Conservation (phyloP, 1,140 invertebrate genomes). For the Notospermus geniculatus region DNA sequence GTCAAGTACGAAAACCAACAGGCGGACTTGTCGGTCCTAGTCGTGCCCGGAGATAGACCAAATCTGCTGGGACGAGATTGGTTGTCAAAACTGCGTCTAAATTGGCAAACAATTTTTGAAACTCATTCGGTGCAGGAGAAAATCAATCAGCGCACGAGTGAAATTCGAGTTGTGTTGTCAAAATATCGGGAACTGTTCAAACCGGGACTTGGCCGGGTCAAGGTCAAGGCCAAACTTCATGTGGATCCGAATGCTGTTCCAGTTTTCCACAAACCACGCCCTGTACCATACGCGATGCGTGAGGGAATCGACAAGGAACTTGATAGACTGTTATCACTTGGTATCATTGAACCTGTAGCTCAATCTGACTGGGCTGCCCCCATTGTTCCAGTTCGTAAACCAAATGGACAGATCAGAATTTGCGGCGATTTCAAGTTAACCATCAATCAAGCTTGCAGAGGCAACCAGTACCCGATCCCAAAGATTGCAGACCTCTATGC, state of each 20-base stretch:
- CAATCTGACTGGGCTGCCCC: slow-evolving; percentile 43
- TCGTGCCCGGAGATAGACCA: slow-evolving; percentile 16
- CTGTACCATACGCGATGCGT: slow-evolving; percentile 42
- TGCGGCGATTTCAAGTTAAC: slow-evolving; percentile 37
- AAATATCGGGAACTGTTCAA: slow-evolving; percentile 11
- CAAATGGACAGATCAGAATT: slow-evolving; percentile 39
- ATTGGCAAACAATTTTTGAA: slow-evolving; percentile 16
- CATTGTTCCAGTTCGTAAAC: slow-evolving; percentile 46
- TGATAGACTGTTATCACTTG: slow-evolving; percentile 20
- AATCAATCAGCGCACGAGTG: neutral
- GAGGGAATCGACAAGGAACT: slow-evolving; percentile 35
- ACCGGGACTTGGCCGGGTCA: slow-evolving; percentile 14
- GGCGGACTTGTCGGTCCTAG: slow-evolving; percentile 3
- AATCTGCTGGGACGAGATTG: slow-evolving; percentile 16
- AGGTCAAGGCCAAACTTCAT: slow-evolving; percentile 21
- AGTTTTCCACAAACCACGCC: slow-evolving; percentile 29
- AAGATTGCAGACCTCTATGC: slow-evolving; percentile 28
- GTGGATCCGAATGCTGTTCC: slow-evolving; percentile 16
- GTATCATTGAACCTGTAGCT: slow-evolving; percentile 23
- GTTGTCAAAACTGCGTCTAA: too few species aligned
- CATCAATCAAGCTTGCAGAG: slow-evolving; percentile 36
- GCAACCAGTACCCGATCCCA: slow-evolving; percentile 30
- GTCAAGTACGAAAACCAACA: slow-evolving; percentile 13
- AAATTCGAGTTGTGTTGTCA: neutral
- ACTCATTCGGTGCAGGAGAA: slow-evolving; percentile 13